phyloP scores from a whole-genome alignment of 2,113 vertebrate genomes.

The Sorex fumeus region DNA sequence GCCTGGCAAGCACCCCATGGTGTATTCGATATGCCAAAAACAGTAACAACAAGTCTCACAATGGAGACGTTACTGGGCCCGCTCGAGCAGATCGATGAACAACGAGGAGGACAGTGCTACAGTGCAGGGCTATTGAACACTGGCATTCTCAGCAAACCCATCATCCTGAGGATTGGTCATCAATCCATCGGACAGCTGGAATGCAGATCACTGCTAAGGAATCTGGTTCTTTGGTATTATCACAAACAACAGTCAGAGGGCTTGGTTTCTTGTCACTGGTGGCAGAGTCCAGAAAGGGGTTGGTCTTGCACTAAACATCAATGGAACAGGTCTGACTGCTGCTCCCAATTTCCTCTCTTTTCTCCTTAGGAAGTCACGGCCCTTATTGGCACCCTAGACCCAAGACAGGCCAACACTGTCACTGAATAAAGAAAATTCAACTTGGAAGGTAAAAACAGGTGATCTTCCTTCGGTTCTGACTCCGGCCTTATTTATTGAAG shows the following conservation, averaged over 20 bases:
- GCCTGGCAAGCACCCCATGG: too few species aligned
- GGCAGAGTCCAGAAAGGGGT: not conserved
- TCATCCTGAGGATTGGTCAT: not conserved
- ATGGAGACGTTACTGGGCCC: too few species aligned
- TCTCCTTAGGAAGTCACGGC: not conserved
- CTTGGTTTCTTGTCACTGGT: not conserved
- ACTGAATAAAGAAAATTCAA: not conserved
- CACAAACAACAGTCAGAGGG: not conserved
- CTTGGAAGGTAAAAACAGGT: not conserved
- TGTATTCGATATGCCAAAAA: too few species aligned
- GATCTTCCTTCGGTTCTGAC: not conserved
- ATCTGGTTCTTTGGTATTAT: not conserved
- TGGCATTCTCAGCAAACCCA: not conserved
- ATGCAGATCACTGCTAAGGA: not conserved
- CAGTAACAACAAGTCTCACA: too few species aligned
- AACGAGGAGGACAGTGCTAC: too few species aligned
- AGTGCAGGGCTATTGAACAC: too few species aligned
- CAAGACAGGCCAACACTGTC: not conserved
- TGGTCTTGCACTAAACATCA: not conserved
- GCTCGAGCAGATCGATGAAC: too few species aligned
- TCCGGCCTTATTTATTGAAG: constrained; percentile 26
- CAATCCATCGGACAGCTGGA: not conserved
- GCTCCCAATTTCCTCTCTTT: not conserved
- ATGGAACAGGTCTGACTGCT: not conserved
- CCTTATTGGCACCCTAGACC: not conserved